phyloP scores from a whole-genome alignment of 1,140 invertebrate genomes.

The Eurosta solidaginis region DNA sequence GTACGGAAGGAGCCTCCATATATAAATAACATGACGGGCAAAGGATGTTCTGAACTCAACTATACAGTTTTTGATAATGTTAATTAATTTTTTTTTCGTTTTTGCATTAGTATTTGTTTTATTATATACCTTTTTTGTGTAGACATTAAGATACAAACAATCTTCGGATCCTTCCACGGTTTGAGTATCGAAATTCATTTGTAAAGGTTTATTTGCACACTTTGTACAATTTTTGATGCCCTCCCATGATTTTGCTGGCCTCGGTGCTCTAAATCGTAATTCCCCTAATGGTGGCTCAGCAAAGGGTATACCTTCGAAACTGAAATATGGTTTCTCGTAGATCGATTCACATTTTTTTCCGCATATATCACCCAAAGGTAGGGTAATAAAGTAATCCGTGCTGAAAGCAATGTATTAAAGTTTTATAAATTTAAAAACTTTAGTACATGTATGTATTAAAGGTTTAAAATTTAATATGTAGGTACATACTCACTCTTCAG shows the following conservation, averaged over 20 bases:
- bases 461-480: background rate
- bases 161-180: constrained; percentile 47
- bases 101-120: background rate
- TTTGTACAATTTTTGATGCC: constrained; percentile 60
- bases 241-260: constrained; percentile 62
- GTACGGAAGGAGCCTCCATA: constrained; percentile 70
- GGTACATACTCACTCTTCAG: background rate
- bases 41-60: constrained; percentile 41
- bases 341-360: constrained; percentile 42
- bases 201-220: constrained; percentile 42
- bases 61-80: background rate
- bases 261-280: constrained; percentile 67
- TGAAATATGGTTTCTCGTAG: constrained; percentile 52
- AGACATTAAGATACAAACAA: constrained; percentile 55
- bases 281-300: constrained; percentile 69
- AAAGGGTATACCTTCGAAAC: constrained; percentile 67
- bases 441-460: background rate
- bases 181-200: constrained; percentile 42
- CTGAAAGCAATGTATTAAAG: background rate
- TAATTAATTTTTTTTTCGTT: no score
- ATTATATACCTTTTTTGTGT: constrained; percentile 39
- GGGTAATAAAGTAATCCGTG: background rate
- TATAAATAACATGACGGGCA: constrained; percentile 72
- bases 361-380: constrained; percentile 40
- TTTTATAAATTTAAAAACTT: background rate